Base-by-base conservation (phyloP, 1,140 invertebrate species). In the Bombus balteatus region DNA sequence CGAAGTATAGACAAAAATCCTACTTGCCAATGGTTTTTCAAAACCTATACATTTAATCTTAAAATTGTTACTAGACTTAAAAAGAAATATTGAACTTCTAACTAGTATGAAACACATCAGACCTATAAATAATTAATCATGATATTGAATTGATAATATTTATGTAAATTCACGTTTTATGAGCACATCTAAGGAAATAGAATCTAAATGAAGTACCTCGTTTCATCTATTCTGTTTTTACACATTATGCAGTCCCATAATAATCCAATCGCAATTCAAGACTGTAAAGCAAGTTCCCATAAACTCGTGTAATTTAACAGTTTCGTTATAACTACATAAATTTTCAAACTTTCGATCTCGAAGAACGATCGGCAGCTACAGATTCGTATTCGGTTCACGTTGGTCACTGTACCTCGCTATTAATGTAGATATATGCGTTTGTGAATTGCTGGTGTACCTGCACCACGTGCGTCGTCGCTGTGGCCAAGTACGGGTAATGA, bases 401-500 rank as follows among this genome's bases (percentile, higher is more conserved):
- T 43, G 57, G 47, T 3, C n/a, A 32, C 39, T 78, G 62, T 62
- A 71, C 59, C 71, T 32, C 12, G 39, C 1, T 32, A 84, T 88
- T 85, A 85, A 91, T 88, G 78, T 85, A 83, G 83, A 90, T 90
- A 84, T 82, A 88, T 86, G 89, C 81, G n/a, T 81, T 88, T 37
- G 83, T 12, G 86, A 86, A 89, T 85, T 70, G 78, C 78, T 59
- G 32, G 59, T 73, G 70, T 75, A 57, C 8, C 53, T 53, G 25
- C 66, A 83, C 39, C 81, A 78, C 71, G 77, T 72, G 77, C 76
- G 34, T 70, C 77, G 72, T 28, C 68, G 65, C n/a, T 68, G 62
- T 71, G 89, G 75, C 89, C 89, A 90, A 88, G 84, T 90, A 88
- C 84, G 87, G 82, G 65, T 87, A 90, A 91, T 74, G 84, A 79